Base-by-base conservation (phyloP, 2,888 invertebrate species). In the Athetis lepigone region DNA sequence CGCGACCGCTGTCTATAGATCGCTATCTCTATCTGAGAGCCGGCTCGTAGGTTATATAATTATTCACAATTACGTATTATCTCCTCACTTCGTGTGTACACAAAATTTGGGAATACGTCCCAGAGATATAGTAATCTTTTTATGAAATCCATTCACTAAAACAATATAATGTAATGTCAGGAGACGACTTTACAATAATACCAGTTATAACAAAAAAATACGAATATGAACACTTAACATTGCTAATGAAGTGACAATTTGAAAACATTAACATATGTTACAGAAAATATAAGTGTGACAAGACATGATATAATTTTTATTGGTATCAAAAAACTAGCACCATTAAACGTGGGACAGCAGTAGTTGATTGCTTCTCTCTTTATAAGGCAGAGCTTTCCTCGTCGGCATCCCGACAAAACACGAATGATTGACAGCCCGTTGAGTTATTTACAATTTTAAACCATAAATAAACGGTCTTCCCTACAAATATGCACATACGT, bases 391-490 rank as follows among this genome's bases (percentile, higher is more conserved):
- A 74, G 88, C 88, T 90, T 91, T 91, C 91, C 90, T 89, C 85
- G 85, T 74, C 81, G 83, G 84, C 83, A 84, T 84, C 73, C 81
- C 82, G 80, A 89, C 88, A 87, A 88, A 91, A 89, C 85, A 88
- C 83, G 89, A 88, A 88, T 92, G 92, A 92, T 91, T 92, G 92
- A 91, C 92, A 89, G 89, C 59, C 80, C 72, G 81, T 82, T 82
- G 81, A 83, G 83, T 79, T 87, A 85, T 88, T 86, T 82, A 82
- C 84, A 80, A 85, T 81, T 83, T 86, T 82, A 81, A 81, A 77
- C 87, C 85, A 87, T 87, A 89, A 88, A 87, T 86, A 87, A 86
- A 86, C 79, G 77, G 72, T 82, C 79, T 85, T 82, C 69, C 60
- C 56, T 52, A 81, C 79, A 85, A 82, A 80, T 81, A 86, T 84